Evolutionary conservation across 2,113 vertebrate genomes (phyloP), one percentile per base, ranked within the genome.

Genomic region (Phalacrocorax pelagicus): DNA sequence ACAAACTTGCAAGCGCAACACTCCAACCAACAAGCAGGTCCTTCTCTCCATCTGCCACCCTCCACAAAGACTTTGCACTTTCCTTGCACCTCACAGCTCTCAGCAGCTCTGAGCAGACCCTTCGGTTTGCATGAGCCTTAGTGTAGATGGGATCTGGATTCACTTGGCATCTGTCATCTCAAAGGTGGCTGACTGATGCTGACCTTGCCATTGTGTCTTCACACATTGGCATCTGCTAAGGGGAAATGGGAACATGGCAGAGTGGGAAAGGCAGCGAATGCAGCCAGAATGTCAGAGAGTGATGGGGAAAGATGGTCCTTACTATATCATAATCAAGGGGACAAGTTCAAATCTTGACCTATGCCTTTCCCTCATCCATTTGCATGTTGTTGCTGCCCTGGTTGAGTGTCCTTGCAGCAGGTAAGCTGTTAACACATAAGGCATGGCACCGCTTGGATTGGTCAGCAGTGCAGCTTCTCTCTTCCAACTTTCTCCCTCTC

Each of bases 21-120:
- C 55, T 54, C 38, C 73, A 79, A 74, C 42, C 42, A 81, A 20
- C 0, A 1, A 52, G 34, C 2, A 0, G 44, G 83, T 83, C 80
- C 61, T 83, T 87, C 59, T 73, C 67, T 93, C 92, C 94, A 96
- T 95, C 92, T 97, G 92, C 57, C 54, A 61, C 12, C 69, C 21
- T 90, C 15, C 23, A 27, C 20, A 49, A 73, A 70, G 75, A 72
- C 75, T 91, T 79, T 85, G 47, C 87, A 38, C 57, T 75, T 84
- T 13, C 19, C 47, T 84, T 84, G 38, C 77, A 87, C 52, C 67
- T 93, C 86, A 5, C 42, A 78, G 58, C 40, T 82, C 88, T 58
- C 75, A 32, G 74, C n/a, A 88, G 71, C 92, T 78, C 51, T 55
- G 32, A 61, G 59, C 22, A 42, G 92, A 58, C 42, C 22, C 0